Evolutionary conservation across 2,888 invertebrate genomes (phyloP).

Genomic region (Plagiodera versicolora): DNA sequence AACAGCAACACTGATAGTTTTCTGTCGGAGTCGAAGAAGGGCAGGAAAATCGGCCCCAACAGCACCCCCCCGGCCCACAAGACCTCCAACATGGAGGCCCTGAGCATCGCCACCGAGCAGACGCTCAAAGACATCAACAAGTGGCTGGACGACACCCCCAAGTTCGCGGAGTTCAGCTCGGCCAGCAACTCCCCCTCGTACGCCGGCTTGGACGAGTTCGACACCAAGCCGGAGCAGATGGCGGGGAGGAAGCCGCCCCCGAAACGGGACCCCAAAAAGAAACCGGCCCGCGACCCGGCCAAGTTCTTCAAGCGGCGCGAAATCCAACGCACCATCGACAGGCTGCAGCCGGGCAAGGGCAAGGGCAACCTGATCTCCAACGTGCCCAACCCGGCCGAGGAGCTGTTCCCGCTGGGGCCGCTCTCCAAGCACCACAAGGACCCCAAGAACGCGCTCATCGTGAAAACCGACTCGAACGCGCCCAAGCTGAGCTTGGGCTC

Average conservation of each 20-base stretch:
- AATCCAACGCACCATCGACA: constrained; percentile 79
- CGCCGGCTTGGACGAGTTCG: constrained; percentile 62
- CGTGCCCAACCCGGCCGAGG: constrained; percentile 61
- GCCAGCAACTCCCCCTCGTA: constrained; percentile 74
- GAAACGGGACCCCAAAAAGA: constrained; percentile 58
- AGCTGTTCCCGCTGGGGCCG: constrained; percentile 59
- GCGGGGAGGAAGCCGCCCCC: constrained; percentile 52
- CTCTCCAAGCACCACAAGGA: constrained; percentile 63
- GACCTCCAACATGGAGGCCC: constrained; percentile 60
- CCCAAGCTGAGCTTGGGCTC: constrained; percentile 85
- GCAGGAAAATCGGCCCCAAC: constrained; percentile 35
- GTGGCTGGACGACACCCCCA: constrained; percentile 84
- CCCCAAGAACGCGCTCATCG: constrained; percentile 59
- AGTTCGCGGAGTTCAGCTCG: constrained; percentile 73
- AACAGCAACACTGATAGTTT: constrained; percentile 44
- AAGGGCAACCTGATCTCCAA: constrained; percentile 83
- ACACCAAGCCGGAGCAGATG: constrained; percentile 43
- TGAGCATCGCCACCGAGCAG: constrained; percentile 73
- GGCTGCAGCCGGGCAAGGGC: constrained; percentile 83
- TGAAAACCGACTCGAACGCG: constrained; percentile 68
- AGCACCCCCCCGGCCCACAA: constrained; percentile 36
- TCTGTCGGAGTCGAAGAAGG: constrained; percentile 39
- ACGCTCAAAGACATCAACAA: constrained; percentile 85
- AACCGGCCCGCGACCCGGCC: constrained; percentile 52
- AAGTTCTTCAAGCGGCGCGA: constrained; percentile 63